Base-by-base conservation (phyloP, 2,797 vertebrate genomes). In the Poecilia wingei region DNA sequence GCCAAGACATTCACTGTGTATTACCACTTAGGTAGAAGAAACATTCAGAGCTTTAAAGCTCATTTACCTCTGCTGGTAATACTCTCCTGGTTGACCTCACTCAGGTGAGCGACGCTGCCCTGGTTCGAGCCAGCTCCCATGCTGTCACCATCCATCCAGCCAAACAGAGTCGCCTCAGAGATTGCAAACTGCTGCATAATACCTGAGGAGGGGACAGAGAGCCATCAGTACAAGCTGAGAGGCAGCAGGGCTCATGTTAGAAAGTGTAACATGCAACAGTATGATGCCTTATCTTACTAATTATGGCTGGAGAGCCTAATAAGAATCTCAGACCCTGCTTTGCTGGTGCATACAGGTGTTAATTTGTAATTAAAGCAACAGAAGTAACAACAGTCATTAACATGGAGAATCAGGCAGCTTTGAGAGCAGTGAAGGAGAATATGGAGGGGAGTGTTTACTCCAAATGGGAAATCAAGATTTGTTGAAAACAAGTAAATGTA, bases 141-240 rank as follows among this genome's bases (percentile, higher is more conserved):
- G 55, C 97, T 97, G 78, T 99, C 98, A 13, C 97, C 98, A 47
- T 99, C 98, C 97, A 98, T 96, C 97, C 97, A 99, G 76, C 97
- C 98, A 86, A 99, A 96, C 70, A 99, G 95, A 12, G 98, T 99
- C 0, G 98, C 98, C 91, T 99, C 97, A 0, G 98, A 99, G 91
- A 99, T 98, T 0, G 98, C 98, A 93, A 99, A 99, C 84, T 99
- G 98, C 86, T 99, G 96, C 98, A 99, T 97, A 83, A 99, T 97
- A 7, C 98, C 98, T 96, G 78, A 10, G 9, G 25, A 10, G 43
- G 43, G n/a, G 25, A 71, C 68, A 46, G 68, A 33, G 25, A 1
- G 6, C 59, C 6, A 3, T 69, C 9, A 0, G 1, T 45, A 45
- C 3, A 6, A 31, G 14, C 39, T 36, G 39, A 68, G 41, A 36